phyloP scores from a whole-genome alignment of 1,140 invertebrate genomes.

The Ctenoplectra terminalis region DNA sequence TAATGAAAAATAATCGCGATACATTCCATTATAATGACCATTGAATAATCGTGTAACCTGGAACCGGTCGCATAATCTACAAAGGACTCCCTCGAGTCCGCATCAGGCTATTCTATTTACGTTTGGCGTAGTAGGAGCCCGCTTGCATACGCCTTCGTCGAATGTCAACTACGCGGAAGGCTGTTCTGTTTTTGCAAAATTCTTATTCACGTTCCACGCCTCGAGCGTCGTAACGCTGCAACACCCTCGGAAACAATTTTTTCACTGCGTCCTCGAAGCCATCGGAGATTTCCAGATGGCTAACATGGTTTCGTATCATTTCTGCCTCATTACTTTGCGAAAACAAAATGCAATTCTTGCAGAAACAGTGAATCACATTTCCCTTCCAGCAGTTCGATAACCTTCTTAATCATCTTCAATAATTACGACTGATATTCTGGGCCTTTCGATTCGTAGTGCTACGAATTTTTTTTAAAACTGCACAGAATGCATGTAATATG shows the following conservation, averaged over 20 bases:
- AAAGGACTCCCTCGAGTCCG: too few relatives aligned
- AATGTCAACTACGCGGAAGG: not conserved
- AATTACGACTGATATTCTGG: not conserved
- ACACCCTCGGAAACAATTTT: not conserved
- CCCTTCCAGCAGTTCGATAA: rapidly evolving
- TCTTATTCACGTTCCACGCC: not conserved
- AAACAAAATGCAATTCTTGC: not conserved
- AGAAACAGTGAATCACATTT: not conserved
- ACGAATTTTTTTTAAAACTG: too few relatives aligned
- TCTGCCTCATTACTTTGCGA: not conserved
- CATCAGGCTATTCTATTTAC: not conserved
- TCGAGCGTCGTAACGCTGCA: not conserved
- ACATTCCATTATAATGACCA: not conserved
- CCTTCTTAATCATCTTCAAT: not conserved
- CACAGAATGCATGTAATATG: too few relatives aligned
- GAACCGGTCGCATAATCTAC: not conserved
- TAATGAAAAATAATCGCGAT: not conserved
- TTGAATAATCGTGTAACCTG: not conserved
- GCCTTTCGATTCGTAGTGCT: too few relatives aligned
- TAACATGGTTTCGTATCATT: not conserved
- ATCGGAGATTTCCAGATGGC: not conserved
- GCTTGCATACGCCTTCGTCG: too few relatives aligned
- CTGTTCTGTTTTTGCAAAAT: not conserved
- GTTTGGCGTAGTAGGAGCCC: not conserved
- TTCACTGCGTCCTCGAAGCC: not conserved